phyloP scores from a whole-genome alignment of 1,140 invertebrate species.

The Leptinotarsa lineolata region DNA sequence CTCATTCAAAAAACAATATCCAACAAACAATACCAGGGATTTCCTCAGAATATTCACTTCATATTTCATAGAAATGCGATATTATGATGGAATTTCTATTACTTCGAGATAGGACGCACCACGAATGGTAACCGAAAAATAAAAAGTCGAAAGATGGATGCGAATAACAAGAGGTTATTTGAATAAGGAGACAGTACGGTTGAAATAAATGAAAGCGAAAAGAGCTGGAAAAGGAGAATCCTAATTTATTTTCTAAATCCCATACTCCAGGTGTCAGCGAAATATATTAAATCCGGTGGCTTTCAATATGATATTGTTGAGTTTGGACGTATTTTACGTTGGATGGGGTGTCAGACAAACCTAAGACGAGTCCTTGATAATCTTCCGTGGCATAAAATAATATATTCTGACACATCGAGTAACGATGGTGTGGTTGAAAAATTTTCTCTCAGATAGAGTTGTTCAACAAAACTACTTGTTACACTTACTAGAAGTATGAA shows the following conservation, averaged over 20 bases:
- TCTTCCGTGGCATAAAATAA: too few relatives aligned
- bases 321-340: neutral
- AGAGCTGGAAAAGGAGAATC: neutral
- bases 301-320: neutral
- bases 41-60: constrained; percentile 13
- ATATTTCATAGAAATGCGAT: constrained; percentile 17
- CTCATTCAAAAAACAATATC: constrained; percentile 20
- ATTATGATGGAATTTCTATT: constrained; percentile 19
- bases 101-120: neutral
- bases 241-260: neutral
- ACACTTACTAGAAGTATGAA: too few relatives aligned
- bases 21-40: constrained; percentile 7
- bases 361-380: too few relatives aligned
- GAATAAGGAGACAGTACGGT: constrained; percentile 15
- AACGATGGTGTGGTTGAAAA: too few relatives aligned
- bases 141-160: constrained; percentile 18
- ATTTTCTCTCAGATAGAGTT: too few relatives aligned
- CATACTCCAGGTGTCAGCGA: neutral
- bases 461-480: too few relatives aligned
- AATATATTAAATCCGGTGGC: neutral
- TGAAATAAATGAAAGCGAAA: constrained; percentile 12
- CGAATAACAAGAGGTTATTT: constrained; percentile 18
- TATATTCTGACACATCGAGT: too few relatives aligned
- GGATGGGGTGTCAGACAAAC: too few relatives aligned
- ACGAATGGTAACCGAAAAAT: constrained; percentile 13